phyloP scores from a whole-genome alignment of 2,113 vertebrate genomes.

The Catagonus wagneri region DNA sequence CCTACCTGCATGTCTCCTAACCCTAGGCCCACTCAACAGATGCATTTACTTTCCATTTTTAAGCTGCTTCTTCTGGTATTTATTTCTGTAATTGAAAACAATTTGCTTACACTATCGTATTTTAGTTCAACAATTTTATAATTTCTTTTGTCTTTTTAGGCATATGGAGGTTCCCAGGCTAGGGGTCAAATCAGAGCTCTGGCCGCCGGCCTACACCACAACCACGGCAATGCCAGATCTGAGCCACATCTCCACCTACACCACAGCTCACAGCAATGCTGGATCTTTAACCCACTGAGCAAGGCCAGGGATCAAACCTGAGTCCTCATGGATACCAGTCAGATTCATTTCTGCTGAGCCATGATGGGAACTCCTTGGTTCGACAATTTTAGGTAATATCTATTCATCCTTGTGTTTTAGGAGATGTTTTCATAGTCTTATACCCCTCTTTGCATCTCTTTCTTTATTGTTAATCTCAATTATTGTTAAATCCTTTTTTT shows the following conservation, averaged over 20 bases:
- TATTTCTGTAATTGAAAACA: neutral
- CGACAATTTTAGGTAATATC: neutral
- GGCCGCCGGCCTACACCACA: no score
- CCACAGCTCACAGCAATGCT: no score
- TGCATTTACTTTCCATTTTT: neutral
- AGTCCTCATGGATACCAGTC: no score
- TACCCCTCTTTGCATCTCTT: neutral
- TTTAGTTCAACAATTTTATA: neutral
- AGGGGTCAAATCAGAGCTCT: no score
- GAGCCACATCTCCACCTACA: no score
- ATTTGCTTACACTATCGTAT: neutral
- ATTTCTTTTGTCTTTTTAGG: no score
- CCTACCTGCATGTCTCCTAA: neutral
- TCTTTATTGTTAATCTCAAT: neutral
- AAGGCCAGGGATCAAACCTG: no score
- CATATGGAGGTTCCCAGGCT: no score
- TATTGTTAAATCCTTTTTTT: neutral
- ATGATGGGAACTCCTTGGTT: neutral
- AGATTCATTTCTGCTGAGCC: no score
- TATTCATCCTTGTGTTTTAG: neutral
- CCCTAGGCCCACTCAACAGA: neutral
- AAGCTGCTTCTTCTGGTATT: neutral
- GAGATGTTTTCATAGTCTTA: neutral
- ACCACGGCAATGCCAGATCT: no score
- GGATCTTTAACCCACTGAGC: no score